phyloP scores from a whole-genome alignment of 2,113 vertebrate genomes.

The Notarius quadriscutis region DNA sequence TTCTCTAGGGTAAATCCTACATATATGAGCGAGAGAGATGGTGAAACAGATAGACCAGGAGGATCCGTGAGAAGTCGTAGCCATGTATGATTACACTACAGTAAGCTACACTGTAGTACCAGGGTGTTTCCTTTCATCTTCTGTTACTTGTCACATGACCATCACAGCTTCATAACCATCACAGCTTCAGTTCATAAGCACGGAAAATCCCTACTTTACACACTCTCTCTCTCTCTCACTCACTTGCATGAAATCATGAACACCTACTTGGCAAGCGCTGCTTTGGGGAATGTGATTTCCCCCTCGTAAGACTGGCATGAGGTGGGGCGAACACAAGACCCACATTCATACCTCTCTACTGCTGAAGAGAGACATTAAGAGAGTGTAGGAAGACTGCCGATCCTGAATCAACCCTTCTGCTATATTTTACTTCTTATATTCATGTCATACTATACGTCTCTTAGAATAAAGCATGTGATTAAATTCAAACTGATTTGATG shows the following conservation, averaged over 20 bases:
- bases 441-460: too few relatives aligned
- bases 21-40: not conserved
- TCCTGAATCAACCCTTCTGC: not conserved
- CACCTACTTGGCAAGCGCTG: slow-evolving; percentile 47
- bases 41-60: not conserved
- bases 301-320: slow-evolving; percentile 60
- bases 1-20: not conserved
- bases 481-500: not conserved
- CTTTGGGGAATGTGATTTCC: slow-evolving; percentile 55
- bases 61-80: not conserved
- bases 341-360: slow-evolving; percentile 40
- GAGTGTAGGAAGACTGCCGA: not conserved
- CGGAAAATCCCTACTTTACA: not conserved
- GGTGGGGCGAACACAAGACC: slow-evolving; percentile 51
- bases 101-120: not conserved
- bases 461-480: not conserved
- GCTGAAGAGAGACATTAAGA: not conserved
- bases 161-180: slow-evolving; percentile 7
- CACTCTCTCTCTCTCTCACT: not conserved
- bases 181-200: not conserved
- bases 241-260: slow-evolving; percentile 29
- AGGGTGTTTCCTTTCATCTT: slow-evolving; percentile 10
- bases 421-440: too few relatives aligned
- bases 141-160: slow-evolving; percentile 31
- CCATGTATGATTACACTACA: not conserved